phyloP scores from a whole-genome alignment of 2,797 vertebrate genomes.

The Triplophysa yarkandensis region DNA sequence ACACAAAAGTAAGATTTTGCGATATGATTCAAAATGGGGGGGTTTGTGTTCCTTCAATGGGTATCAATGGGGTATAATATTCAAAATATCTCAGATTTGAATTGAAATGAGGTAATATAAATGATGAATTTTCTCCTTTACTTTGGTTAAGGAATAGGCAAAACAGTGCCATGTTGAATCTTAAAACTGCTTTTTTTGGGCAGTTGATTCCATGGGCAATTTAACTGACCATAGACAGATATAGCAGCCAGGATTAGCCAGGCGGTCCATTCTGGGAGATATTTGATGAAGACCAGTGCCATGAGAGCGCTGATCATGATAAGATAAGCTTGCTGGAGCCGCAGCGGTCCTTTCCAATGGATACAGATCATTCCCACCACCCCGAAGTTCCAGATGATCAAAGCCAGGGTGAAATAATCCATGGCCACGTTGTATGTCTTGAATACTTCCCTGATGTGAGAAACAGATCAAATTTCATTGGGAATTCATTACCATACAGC shows the following conservation, averaged over 20 bases:
- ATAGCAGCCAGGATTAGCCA: slow-evolving; percentile 98
- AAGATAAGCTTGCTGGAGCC: slow-evolving; percentile 97
- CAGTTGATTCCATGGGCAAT: not conserved
- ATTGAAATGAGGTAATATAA: no score
- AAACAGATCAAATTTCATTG: no score
- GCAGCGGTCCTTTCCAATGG: slow-evolving; percentile 96
- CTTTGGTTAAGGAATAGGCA: no score
- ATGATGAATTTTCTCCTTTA: no score
- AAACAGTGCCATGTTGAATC: no score
- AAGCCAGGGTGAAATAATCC: slow-evolving; percentile 90
- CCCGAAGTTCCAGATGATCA: slow-evolving; percentile 97
- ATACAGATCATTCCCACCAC: slow-evolving; percentile 99
- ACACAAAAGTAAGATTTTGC: no score
- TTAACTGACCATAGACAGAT: slow-evolving; percentile 92
- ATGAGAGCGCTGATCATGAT: slow-evolving; percentile 99
- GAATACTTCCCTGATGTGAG: slow-evolving; percentile 87
- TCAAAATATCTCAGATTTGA: no score
- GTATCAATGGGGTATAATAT: no score
- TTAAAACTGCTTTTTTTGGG: no score
- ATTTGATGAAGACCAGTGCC: slow-evolving; percentile 99
- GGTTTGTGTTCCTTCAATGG: no score
- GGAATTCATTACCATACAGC: not conserved
- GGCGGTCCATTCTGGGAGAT: slow-evolving; percentile 97
- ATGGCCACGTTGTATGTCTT: slow-evolving; percentile 97
- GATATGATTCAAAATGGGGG: no score